A percentile compares a stretch with the other conserved stretches of the same genome.
phyloP scores from a whole-genome alignment of 2,113 vertebrate species.

The Tragelaphus imberbis region DNA sequence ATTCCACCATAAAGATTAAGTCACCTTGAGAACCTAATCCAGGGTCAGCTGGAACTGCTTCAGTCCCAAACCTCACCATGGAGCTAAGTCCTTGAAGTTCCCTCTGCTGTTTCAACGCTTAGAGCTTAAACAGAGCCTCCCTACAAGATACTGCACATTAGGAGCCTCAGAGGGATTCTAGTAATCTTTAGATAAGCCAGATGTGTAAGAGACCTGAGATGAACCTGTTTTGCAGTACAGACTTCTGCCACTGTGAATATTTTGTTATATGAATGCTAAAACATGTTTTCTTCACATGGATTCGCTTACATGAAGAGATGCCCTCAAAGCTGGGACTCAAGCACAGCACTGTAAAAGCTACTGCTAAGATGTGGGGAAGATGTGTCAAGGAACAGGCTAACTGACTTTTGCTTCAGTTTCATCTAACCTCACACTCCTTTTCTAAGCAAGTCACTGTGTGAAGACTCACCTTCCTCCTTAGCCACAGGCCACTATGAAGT shows the following conservation, averaged over 20 bases:
- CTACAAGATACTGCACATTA: not conserved
- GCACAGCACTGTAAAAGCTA: not conserved
- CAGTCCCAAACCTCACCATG: not conserved
- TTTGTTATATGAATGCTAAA: not conserved
- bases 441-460: not conserved
- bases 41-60: not conserved
- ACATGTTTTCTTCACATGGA: not conserved
- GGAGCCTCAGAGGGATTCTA: not conserved
- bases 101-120: not conserved
- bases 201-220: not conserved
- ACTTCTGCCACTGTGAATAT: not conserved
- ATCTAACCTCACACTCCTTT: not conserved
- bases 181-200: not conserved
- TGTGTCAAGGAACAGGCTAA: not conserved
- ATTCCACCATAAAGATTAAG: not conserved
- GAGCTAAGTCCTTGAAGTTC: not conserved
- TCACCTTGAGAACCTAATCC: not conserved
- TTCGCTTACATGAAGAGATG: not conserved
- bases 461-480: slow-evolving; percentile 88
- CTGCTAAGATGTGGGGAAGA: not conserved
- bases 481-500: slow-evolving; percentile 94
- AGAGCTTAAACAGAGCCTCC: not conserved
- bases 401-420: not conserved
- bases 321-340: not conserved
- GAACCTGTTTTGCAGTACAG: not conserved